Evolutionary conservation across 2,888 invertebrate species (phyloP), one percentile per base, ranked within the genome.

Genomic region (Nycteola revayana): DNA sequence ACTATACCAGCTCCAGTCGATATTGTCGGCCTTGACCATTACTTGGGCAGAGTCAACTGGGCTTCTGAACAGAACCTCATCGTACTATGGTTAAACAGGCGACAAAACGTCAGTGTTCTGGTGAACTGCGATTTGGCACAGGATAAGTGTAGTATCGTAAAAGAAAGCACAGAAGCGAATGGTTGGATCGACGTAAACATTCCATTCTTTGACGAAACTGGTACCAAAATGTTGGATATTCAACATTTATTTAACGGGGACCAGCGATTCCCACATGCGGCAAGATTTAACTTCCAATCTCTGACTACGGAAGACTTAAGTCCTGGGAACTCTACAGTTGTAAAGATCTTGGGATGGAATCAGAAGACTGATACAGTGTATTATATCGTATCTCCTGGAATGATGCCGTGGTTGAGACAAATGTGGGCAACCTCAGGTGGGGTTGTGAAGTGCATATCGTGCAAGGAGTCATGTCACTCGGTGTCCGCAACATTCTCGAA

Each of bases 31-130:
- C 32, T 84, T 0, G 94, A 95, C 60, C 91, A 93, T 55, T 90
- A 95, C 29, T 69, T 95, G 7, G 92, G 91, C 33, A 89, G 90
- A 40, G 94, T 97, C 0, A 89, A 88, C 17, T 98, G 97, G 97
- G 90, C 93, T 8, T 91, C 92, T 10, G 89, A 92, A 32, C 76
- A 90, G 0, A 90, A 92, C 14, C 68, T 97, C 0, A 79, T 92
- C 1, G 93, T 94, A 0, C 90, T 94, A 3, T 97, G 97, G 94
- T 86, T 96, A 34, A 97, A 97, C 74, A 90, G 98, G 32, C 90
- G 95, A 10, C 98, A 98, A 76, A 98, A 93, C 66, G 60, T 91
- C 30, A 90, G 92, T 20, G 77, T 91, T 10, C 63, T 93, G 24
- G 87, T 91, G 7, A 80, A 92, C 11, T 95, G 94, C 65, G 77